phyloP scores from a whole-genome alignment of 1,140 invertebrate species.

The Aphelenchoides avenae region DNA sequence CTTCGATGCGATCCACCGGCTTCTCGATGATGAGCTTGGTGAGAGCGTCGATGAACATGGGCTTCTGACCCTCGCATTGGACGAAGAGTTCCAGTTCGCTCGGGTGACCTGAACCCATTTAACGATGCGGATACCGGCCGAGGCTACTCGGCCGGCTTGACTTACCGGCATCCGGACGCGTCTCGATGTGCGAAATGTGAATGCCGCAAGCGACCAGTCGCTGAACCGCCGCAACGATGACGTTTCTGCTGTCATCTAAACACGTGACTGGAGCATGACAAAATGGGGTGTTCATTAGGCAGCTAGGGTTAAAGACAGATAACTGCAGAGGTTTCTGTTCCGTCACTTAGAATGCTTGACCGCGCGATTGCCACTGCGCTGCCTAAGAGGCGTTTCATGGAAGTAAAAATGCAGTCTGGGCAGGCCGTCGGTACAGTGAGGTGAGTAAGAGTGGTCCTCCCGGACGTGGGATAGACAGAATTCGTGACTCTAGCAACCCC shows the following conservation, averaged over 20 bases:
- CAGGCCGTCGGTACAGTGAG: too few relatives aligned
- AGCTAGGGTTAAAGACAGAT: conserved; percentile 13
- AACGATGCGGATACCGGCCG: not conserved
- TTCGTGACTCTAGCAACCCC: too few relatives aligned
- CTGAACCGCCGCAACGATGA: conserved; percentile 18
- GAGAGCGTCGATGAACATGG: conserved; percentile 38
- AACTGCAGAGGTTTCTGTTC: conserved; percentile 6
- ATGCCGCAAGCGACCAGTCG: conserved; percentile 22
- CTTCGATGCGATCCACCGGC: conserved; percentile 32
- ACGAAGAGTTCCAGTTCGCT: conserved; percentile 35
- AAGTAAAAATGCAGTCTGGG: too few relatives aligned
- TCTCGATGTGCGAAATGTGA: conserved; percentile 30
- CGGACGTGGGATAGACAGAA: too few relatives aligned
- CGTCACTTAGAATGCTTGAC: too few relatives aligned
- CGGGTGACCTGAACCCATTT: conserved; percentile 5
- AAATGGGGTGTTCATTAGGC: conserved; percentile 23
- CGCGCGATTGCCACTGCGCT: too few relatives aligned
- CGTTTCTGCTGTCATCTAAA: conserved; percentile 31
- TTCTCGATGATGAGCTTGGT: conserved; percentile 43
- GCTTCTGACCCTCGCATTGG: conserved; percentile 28
- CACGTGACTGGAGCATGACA: not conserved
- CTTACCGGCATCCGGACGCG: conserved; percentile 33
- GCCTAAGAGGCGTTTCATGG: too few relatives aligned
- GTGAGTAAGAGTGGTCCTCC: too few relatives aligned
- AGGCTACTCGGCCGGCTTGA: not conserved